Conservation (phyloP, 2,888 invertebrate genomes). For the Lepetodrilus schrolli region DNA sequence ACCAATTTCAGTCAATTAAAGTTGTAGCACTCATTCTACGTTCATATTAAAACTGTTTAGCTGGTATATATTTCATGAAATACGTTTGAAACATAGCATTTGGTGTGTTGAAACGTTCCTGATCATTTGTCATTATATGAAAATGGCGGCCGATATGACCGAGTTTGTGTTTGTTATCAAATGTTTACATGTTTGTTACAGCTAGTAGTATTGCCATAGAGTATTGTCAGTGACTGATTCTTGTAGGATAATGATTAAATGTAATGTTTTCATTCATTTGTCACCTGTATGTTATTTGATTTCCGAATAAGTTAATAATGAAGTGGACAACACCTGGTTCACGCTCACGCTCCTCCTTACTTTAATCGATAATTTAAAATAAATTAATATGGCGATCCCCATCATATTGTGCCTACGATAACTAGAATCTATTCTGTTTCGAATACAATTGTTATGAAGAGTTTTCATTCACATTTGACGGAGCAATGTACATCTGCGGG, state of each 20-base stretch:
- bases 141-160: constrained; percentile 18
- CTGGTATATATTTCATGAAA: no score
- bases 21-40: no score
- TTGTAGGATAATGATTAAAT: not conserved
- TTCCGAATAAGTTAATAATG: not conserved
- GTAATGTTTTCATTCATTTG: not conserved
- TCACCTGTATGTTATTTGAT: not conserved
- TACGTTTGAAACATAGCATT: no score
- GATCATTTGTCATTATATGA: constrained; percentile 4
- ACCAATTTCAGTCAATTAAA: no score
- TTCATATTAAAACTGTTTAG: no score
- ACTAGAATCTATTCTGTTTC: constrained; percentile 8
- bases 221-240: not conserved
- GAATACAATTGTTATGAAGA: not conserved
- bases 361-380: not conserved
- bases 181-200: not conserved
- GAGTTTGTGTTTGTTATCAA: constrained; percentile 10
- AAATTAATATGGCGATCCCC: not conserved
- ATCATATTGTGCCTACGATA: not conserved
- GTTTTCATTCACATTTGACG: not conserved
- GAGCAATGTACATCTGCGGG: not conserved
- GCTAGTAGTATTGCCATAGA: not conserved
- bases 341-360: not conserved
- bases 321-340: not conserved
- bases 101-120: no score